Evolutionary conservation across 1,140 invertebrate species (phyloP).

Genomic region (Drosophila bocqueti): DNA sequence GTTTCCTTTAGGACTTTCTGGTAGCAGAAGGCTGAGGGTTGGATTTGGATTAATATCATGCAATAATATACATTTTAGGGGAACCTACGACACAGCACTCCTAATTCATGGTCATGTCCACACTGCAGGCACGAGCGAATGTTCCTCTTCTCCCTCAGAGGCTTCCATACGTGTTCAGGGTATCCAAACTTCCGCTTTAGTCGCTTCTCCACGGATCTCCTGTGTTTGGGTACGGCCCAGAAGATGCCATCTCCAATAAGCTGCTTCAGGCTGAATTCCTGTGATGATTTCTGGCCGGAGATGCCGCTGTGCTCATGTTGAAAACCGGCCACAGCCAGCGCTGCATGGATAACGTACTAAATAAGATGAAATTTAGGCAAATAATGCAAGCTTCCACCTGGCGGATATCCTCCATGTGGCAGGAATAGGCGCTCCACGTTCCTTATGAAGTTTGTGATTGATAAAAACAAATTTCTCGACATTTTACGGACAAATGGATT

Average conservation of each 20-base stretch:
- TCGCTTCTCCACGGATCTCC: slow-evolving; percentile 91
- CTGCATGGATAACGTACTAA: not conserved
- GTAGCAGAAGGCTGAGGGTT: slow-evolving; percentile 90
- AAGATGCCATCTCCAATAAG: slow-evolving; percentile 91
- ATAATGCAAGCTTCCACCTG: slow-evolving; percentile 12
- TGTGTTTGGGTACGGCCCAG: slow-evolving; percentile 92
- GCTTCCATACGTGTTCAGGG: slow-evolving; percentile 89
- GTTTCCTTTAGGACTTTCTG: slow-evolving; percentile 92
- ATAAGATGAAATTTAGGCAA: not conserved
- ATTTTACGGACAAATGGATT: slow-evolving; percentile 41
- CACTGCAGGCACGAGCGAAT: slow-evolving; percentile 91
- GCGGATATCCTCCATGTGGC: slow-evolving; percentile 40
- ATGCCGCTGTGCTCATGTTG: slow-evolving; percentile 28
- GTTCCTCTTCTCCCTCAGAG: slow-evolving; percentile 89
- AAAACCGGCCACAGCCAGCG: slow-evolving; percentile 54
- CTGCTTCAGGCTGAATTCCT: slow-evolving; percentile 86
- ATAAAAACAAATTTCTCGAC: slow-evolving; percentile 60
- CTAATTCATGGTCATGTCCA: slow-evolving; percentile 92
- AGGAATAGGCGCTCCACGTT: slow-evolving; percentile 54
- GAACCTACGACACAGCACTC: slow-evolving; percentile 92
- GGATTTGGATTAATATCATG: slow-evolving; percentile 6
- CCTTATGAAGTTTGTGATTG: slow-evolving; percentile 55
- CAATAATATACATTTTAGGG: slow-evolving; percentile 88
- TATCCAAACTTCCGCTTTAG: slow-evolving; percentile 89
- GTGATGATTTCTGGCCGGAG: slow-evolving; percentile 4